Evolutionary conservation across 1,140 invertebrate genomes (phyloP).

Genomic region (Seison nebaliae): DNA sequence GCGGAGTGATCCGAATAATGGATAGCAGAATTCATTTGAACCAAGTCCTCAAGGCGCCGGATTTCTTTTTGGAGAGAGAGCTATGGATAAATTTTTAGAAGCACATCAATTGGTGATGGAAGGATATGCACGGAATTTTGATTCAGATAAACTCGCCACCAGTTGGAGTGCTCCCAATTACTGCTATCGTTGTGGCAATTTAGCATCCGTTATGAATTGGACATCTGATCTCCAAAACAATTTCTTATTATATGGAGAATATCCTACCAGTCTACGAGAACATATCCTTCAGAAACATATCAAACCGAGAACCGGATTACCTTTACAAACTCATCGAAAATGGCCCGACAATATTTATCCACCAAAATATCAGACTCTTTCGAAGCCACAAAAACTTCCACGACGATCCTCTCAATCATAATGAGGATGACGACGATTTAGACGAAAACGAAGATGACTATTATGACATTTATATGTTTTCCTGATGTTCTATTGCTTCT

Average conservation of each 20-base stretch:
- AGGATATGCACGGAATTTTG: constrained; percentile 98
- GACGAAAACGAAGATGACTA: too few species aligned
- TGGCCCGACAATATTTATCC: too few species aligned
- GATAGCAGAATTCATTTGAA: constrained; percentile 80
- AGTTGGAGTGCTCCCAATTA: constrained; percentile 99
- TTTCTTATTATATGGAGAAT: not conserved
- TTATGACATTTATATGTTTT: too few species aligned
- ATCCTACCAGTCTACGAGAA: not conserved
- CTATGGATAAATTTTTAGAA: constrained; percentile 74
- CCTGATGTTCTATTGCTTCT: too few species aligned
- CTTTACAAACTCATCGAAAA: too few species aligned
- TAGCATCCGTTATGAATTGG: constrained; percentile 46
- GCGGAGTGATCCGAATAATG: constrained; percentile 77
- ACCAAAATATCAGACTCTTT: too few species aligned
- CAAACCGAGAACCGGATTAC: too few species aligned
- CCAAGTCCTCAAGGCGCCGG: constrained; percentile 84
- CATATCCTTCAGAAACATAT: not conserved
- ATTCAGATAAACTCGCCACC: constrained; percentile 81
- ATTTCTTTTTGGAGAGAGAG: constrained; percentile 86
- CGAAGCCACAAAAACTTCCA: too few species aligned
- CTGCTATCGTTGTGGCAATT: constrained; percentile 87
- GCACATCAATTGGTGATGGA: constrained; percentile 99
- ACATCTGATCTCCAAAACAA: not conserved
- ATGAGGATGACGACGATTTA: too few species aligned
- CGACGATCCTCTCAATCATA: too few species aligned